Percentiles rank a stretch among this genome's conserved stretches.
Evolutionary conservation across 1,140 invertebrate species (phyloP).

Genomic region (Drosophila nasuta): DNA sequence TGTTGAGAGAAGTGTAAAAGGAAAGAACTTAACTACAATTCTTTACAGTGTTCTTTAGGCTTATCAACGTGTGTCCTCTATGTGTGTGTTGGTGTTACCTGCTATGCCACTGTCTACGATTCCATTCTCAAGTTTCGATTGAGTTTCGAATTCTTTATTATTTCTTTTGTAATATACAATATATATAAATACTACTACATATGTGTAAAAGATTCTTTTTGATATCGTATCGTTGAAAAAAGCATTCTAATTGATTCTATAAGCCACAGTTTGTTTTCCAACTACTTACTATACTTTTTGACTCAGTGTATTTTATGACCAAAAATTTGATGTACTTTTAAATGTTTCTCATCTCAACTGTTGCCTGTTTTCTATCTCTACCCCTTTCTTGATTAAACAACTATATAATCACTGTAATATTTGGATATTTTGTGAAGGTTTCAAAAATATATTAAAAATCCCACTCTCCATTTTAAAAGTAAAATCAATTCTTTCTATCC

Average conservation of each 20-base stretch:
- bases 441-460: background rate
- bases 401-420: background rate
- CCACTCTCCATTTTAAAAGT: background rate
- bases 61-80: slow-evolving; percentile 67
- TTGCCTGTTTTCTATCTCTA: slow-evolving; percentile 28
- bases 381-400: background rate
- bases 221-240: slow-evolving; percentile 1
- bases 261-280: slow-evolving; percentile 18
- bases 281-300: slow-evolving; percentile 11
- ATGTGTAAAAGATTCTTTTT: background rate
- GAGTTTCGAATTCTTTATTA: background rate
- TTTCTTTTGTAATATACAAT: slow-evolving; percentile 39
- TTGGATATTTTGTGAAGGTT: background rate
- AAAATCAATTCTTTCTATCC: background rate
- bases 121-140: slow-evolving; percentile 19
- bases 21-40: slow-evolving; percentile 63
- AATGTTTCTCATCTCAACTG: slow-evolving; percentile 3
- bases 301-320: slow-evolving; percentile 19
- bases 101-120: slow-evolving; percentile 53
- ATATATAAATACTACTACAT: background rate
- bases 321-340: background rate
- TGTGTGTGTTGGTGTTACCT: slow-evolving; percentile 58
- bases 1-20: slow-evolving; percentile 42
- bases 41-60: slow-evolving; percentile 77
- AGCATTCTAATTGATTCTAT: slow-evolving; percentile 10